A percentile compares a stretch with the other conserved stretches of the same genome.
phyloP scores from a whole-genome alignment of 2,888 invertebrate species.

The Silvanus unidentatus region DNA sequence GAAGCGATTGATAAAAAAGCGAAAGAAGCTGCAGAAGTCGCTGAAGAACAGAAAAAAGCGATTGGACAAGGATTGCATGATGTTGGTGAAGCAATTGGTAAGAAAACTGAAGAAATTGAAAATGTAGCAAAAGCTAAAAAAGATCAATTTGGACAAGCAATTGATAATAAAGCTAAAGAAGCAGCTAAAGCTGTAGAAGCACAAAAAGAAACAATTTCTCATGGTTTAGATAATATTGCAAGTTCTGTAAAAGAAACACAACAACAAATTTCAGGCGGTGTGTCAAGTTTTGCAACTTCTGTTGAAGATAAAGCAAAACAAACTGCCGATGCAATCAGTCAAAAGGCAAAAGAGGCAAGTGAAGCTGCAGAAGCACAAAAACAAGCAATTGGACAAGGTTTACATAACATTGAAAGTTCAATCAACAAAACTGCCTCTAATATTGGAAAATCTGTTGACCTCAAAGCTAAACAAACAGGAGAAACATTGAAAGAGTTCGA shows the following conservation, averaged over 20 bases:
- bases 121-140: slow-evolving; percentile 11
- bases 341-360: slow-evolving; percentile 19
- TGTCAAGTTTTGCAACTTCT: slow-evolving; percentile 15
- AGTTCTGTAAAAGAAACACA: slow-evolving; percentile 17
- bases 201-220: slow-evolving; percentile 8
- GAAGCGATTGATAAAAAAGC: slow-evolving; percentile 16
- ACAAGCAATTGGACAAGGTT: slow-evolving; percentile 13
- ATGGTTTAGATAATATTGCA: slow-evolving; percentile 14
- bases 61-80: slow-evolving; percentile 15
- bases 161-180: slow-evolving; percentile 11
- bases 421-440: no score
- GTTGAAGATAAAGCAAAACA: slow-evolving; percentile 22
- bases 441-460: slow-evolving; percentile 9
- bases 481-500: slow-evolving; percentile 7
- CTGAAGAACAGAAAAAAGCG: slow-evolving; percentile 11
- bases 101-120: slow-evolving; percentile 7
- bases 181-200: slow-evolving; percentile 16
- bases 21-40: slow-evolving; percentile 13
- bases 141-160: slow-evolving; percentile 14
- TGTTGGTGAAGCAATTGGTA: slow-evolving; percentile 10
- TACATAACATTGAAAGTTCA: slow-evolving; percentile 5
- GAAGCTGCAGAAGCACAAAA: slow-evolving; percentile 21
- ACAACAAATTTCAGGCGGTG: slow-evolving; percentile 12
- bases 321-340: slow-evolving; percentile 22
- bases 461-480: slow-evolving; percentile 24